Evolutionary conservation across 2,113 vertebrate genomes (phyloP).

Genomic region (Casuarius casuarius): DNA sequence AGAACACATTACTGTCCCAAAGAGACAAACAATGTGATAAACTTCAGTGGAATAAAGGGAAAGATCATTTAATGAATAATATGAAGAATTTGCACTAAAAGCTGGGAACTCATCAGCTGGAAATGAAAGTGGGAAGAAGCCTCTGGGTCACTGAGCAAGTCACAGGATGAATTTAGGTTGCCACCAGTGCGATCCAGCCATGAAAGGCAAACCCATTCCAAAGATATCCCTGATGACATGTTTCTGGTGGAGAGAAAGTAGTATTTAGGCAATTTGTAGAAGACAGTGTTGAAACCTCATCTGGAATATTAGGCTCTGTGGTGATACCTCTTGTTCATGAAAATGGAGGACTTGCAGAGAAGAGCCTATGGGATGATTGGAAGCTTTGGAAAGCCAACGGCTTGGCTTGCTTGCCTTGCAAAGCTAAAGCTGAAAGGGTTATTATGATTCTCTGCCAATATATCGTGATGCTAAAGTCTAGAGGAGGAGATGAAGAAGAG

Average conservation of each 20-base stretch:
- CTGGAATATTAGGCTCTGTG: not conserved
- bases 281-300: not conserved
- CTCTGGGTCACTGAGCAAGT: constrained; percentile 21
- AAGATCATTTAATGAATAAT: not conserved
- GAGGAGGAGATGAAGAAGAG: not conserved
- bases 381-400: not conserved
- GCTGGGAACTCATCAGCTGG: not conserved
- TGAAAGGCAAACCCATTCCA: constrained; percentile 25
- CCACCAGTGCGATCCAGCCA: not conserved
- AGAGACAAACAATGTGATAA: not conserved
- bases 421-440: not conserved
- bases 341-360: not conserved
- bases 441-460: not conserved
- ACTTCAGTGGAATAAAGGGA: not conserved
- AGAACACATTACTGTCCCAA: not conserved
- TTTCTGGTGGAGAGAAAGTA: not conserved
- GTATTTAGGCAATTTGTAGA: not conserved
- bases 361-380: not conserved
- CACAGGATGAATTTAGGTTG: not conserved
- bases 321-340: not conserved
- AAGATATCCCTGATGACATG: not conserved
- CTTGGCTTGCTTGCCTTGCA: not conserved
- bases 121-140: constrained; percentile 7
- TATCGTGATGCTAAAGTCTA: not conserved
- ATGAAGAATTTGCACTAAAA: not conserved